Evolutionary conservation across 2,113 vertebrate genomes (phyloP), one percentile per base, ranked within the genome.

Genomic region (Catagonus wagneri): DNA sequence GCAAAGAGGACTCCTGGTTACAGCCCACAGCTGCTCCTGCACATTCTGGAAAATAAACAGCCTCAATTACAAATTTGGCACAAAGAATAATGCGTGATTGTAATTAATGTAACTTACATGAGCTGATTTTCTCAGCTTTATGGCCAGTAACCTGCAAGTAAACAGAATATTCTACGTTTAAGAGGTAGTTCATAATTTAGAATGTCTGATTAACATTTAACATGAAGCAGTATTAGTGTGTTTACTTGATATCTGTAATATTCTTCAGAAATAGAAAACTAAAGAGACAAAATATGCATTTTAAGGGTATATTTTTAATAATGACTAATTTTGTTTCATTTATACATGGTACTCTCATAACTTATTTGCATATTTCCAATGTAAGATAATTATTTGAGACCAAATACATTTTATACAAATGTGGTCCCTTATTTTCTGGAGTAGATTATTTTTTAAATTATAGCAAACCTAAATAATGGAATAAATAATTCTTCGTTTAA

Each of bases 31-130:
- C 97, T 98, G 96, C 79, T 97, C 78, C 65, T 96, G 65, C 29
- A 93, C 52, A 93, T 95, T 50, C 50, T 90, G 75, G 94, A 97
- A 98, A 98, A 97, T 79, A 98, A 97, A 97, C 65, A 10, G 36
- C 96, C 93, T 97, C 97, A 93, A 95, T 98, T 98, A 98, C 69
- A 96, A 98, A 34, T 61, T 52, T 98, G 97, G 94, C 96, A 97
- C 63, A 84, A 97, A 95, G 85, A 98, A 80, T 91, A 96, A 97
- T 88, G 79, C 92, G 95, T 95, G 83, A 79, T 92, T 92, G 95
- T 94, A 97, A 98, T 97, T 97, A 98, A 98, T 91, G 56, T 65
- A 85, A 96, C 65, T 81, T 94, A 58, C 75, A 94, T 81, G 71
- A 96, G 78, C 80, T 96, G 85, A 81, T 94, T 96, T 97, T 89